These are phyloP conservation scores for Argyresthia goedartella DNA, from an alignment of 2,888 invertebrate genomes.

Conservation along the genomic window DNA sequence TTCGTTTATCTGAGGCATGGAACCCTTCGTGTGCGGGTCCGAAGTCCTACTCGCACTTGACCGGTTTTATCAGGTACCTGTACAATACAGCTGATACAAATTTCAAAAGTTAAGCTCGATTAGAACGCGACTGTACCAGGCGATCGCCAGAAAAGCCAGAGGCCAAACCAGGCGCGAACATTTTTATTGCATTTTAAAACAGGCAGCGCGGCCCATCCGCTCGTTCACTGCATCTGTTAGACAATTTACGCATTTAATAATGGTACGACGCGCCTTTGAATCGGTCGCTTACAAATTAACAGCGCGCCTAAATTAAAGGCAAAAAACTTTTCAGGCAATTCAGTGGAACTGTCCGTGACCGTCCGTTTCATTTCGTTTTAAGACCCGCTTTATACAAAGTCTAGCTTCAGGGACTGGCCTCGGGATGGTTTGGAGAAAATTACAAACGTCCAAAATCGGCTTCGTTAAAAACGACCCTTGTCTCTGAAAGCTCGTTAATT, in stretches of 20 bases:
- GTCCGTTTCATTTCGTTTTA: conserved; percentile 16
- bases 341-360: conserved; percentile 11
- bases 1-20: no score
- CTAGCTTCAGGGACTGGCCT: no score
- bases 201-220: conserved; percentile 35
- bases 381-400: not conserved
- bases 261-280: conserved; percentile 58
- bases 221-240: conserved; percentile 64
- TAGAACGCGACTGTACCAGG: no score
- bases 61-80: no score
- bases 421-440: not conserved
- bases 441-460: conserved; percentile 8
- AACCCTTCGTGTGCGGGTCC: no score
- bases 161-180: conserved; percentile 17
- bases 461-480: conserved; percentile 6
- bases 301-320: conserved; percentile 58
- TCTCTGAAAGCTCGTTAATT: no score
- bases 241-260: conserved; percentile 70
- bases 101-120: no score
- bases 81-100: no score
- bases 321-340: conserved; percentile 45
- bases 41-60: no score
- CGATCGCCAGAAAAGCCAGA: not conserved
- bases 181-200: conserved; percentile 55
- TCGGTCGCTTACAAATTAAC: conserved; percentile 60